Conservation (phyloP, 2,888 invertebrate genomes). For the Trilocha varians region DNA sequence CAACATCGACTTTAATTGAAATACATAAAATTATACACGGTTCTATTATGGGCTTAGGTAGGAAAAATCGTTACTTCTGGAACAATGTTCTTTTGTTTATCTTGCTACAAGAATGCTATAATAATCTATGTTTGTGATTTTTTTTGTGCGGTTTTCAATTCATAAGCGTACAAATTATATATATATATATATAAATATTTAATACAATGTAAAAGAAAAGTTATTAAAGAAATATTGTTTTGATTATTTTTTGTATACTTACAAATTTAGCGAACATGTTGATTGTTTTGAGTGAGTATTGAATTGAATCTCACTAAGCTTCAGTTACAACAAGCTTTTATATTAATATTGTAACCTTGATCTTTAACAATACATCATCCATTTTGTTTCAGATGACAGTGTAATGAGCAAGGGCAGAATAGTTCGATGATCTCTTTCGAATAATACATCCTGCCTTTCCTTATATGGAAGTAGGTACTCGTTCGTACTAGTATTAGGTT, state of each 20-base stretch:
- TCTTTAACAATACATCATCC: slow-evolving; percentile 32
- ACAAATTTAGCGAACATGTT: slow-evolving; percentile 55
- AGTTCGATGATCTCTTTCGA: slow-evolving; percentile 36
- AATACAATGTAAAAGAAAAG: too few relatives aligned
- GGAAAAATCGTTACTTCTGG: too few relatives aligned
- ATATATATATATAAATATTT: too few relatives aligned
- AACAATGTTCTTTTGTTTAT: too few relatives aligned
- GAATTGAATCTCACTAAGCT: slow-evolving; percentile 34
- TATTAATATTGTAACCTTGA: slow-evolving; percentile 44
- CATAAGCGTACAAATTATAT: too few relatives aligned
- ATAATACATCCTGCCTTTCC: slow-evolving; percentile 33
- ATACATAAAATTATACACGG: too few relatives aligned
- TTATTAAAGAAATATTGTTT: too few relatives aligned
- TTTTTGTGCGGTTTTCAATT: too few relatives aligned
- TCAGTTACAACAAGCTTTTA: slow-evolving; percentile 30
- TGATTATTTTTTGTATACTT: slow-evolving; percentile 23
- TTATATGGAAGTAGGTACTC: slow-evolving; percentile 10
- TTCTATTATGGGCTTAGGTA: too few relatives aligned
- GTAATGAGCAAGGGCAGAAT: slow-evolving; percentile 21
- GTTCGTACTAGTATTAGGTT: background rate
- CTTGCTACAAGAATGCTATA: too few relatives aligned
- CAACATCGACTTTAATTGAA: too few relatives aligned
- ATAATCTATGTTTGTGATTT: too few relatives aligned
- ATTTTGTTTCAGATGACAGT: slow-evolving; percentile 33
- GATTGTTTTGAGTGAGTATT: slow-evolving; percentile 28